Evolutionary conservation across 2,888 invertebrate species (phyloP), one percentile per base, ranked within the genome.

Genomic region (Cataglyphis cursor): DNA sequence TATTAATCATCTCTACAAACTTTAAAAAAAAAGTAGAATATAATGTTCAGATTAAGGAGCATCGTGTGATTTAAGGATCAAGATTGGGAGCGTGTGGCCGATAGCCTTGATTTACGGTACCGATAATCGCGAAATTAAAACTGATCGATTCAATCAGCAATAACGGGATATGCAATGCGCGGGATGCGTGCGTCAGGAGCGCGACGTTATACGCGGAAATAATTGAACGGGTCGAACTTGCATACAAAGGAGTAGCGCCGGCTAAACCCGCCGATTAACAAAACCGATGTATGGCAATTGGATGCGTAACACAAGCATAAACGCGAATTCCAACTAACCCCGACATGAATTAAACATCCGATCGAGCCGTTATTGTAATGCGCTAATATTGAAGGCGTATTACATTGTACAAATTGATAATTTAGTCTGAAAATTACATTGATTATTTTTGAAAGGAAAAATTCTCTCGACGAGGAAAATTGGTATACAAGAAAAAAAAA

Each of bases 111-210:
- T 80, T 80, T 72, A 59, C 38, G 78, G 15, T 35, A 73, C 31
- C 89, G 87, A 87, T 82, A 87, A 88, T 85, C 86, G 88, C 72
- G 90, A 88, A 91, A 90, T 87, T 88, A 90, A 89, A 90, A 92
- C 89, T 90, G 89, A 93, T 93, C 93, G 92, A 93, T 93, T 93
- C 92, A 92, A 93, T 93, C 93, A 93, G 93, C 92, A 90, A 91
- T 90, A 92, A 89, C 87, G 87, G 88, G 87, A 81, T 75, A 59
- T 91, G 91, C 92, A 92, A 93, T 89, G 89, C 89, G 90, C 83
- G 83, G 51, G 65, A 76, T 54, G 38, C 38, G 31, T 24, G 68
- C 59, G 48, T 73, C 74, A 73, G 44, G 59, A 80, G 24, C 57
- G 35, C 74, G 78, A 72, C 78, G 73, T 80, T 80, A 51, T 51